Conservation (phyloP, 2,888 invertebrate species). For the Camptogramma bilineatum region DNA sequence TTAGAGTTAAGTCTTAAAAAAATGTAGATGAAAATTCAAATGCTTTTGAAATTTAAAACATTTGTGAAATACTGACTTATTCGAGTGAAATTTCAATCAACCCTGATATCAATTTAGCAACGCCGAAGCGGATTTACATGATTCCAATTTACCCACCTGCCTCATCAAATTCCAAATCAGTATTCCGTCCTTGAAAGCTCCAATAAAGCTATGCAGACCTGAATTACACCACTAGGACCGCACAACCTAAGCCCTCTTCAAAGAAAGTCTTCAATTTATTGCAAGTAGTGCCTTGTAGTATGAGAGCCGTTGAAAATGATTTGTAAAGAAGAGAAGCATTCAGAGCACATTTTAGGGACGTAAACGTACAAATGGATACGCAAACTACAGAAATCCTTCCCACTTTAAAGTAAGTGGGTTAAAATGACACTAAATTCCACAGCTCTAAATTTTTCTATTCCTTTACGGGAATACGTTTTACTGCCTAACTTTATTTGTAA, state of each 20-base stretch:
- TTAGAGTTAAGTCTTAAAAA: no score
- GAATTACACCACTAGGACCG: constrained; percentile 32
- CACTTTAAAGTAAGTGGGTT: no score
- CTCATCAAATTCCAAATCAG: constrained; percentile 39
- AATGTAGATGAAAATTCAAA: neutral
- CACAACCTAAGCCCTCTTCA: constrained; percentile 13
- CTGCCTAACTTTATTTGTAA: neutral
- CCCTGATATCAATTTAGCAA: constrained; percentile 32
- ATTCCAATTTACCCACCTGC: constrained; percentile 40
- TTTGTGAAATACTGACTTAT: constrained; percentile 11
- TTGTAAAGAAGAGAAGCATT: neutral
- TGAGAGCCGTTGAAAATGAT: neutral
- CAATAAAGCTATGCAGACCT: constrained; percentile 38
- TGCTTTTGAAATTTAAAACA: neutral
- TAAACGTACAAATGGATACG: no score
- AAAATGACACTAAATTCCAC: no score
- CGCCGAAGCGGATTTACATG: constrained; percentile 32
- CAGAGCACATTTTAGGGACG: no score
- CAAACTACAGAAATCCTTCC: no score
- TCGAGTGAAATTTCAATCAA: constrained; percentile 33
- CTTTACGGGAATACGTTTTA: neutral
- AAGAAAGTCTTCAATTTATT: constrained; percentile 8
- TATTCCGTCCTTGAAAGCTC: constrained; percentile 34
- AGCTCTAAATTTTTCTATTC: no score
- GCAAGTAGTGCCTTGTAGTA: neutral